Base-by-base conservation (phyloP, 92 coral and sea anemone species). In the Virgularia gustaviana region DNA sequence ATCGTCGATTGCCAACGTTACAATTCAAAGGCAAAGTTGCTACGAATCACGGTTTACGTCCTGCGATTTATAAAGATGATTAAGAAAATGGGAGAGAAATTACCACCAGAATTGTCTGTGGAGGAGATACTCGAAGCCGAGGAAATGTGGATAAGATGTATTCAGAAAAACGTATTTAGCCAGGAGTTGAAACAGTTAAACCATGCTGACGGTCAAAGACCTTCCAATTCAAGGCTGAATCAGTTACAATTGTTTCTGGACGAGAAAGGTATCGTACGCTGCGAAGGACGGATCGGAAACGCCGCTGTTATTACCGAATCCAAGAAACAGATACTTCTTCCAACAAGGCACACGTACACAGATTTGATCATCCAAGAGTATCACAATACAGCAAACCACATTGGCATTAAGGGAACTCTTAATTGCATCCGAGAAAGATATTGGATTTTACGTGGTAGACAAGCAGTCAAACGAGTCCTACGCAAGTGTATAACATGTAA, bases 401-500 rank as follows among this genome's bases (percentile, higher is more conserved):
- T 44, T 42, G 79, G 87, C 34, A 68, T 83, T 31, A 77, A 54
- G 32, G 83, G 66, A 44, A 83, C 87, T 32, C 73, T 81, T 28
- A 74, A 52, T 49, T 61, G 70, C 31, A 25, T 66, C 9, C 71
- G 79, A 80, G 51, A 64, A 68, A 63, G 61, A 42, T 74, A 81
- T 57, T 81, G 85, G 79, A 57, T 81, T 41, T 72, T 68, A 6
- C 59, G 49, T 32, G 72, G 77, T 56, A 68, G 77, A 39, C 78
- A 76, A 56, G 63, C 56, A 30, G 57, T 82, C 11, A 59, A 63
- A 63, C 72, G 39, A 38, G 71, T 82, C 28, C n/a, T 70, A 36
- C 49, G 82, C 4, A 82, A 76, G 55, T 82, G 78, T 70, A 73
- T 76, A 15, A 74, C 71, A 18, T 82, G 86, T 42, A 78, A 59